These are phyloP conservation scores for Agrochola circellaris DNA, from an alignment of 2,888 invertebrate species.

Conservation along the genomic window DNA sequence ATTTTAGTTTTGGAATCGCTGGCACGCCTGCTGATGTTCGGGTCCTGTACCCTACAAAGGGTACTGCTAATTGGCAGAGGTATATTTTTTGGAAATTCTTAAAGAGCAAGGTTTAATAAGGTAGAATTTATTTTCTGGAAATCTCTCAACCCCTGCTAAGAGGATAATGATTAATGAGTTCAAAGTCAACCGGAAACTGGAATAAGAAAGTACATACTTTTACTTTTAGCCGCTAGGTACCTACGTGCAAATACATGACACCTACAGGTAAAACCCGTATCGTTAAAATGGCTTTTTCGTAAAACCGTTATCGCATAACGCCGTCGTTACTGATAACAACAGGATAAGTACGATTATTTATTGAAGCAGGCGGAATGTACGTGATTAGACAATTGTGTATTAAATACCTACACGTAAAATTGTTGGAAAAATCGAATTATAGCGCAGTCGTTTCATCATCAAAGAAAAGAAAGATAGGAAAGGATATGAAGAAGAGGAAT, in stretches of 20 bases:
- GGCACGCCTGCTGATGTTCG: neutral
- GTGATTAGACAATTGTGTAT: neutral
- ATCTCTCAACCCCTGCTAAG: accelerated
- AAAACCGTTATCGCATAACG: slow-evolving; percentile 43
- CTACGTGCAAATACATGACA: slow-evolving; percentile 21
- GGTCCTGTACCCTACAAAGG: neutral
- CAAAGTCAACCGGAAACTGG: neutral
- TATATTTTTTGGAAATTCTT: neutral
- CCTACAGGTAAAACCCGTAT: slow-evolving; percentile 33
- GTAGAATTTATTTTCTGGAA: neutral
- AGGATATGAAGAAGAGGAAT: neutral
- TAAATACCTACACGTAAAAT: neutral
- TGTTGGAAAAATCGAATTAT: neutral
- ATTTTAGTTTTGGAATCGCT: neutral
- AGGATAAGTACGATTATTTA: slow-evolving; percentile 26
- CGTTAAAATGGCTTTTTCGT: slow-evolving; percentile 32
- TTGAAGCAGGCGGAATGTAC: slow-evolving; percentile 4
- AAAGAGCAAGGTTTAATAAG: neutral
- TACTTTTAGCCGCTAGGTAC: slow-evolving; percentile 30
- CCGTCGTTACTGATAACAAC: slow-evolving; percentile 53
- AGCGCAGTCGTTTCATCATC: neutral
- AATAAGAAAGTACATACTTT: slow-evolving; percentile 19
- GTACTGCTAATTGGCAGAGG: neutral
- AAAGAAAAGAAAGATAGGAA: neutral
- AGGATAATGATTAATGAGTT: neutral